A percentile compares a stretch with the other conserved stretches of the same genome.
Evolutionary conservation across 2,797 vertebrate species (phyloP).

Genomic region (Coregonus suidteri): DNA sequence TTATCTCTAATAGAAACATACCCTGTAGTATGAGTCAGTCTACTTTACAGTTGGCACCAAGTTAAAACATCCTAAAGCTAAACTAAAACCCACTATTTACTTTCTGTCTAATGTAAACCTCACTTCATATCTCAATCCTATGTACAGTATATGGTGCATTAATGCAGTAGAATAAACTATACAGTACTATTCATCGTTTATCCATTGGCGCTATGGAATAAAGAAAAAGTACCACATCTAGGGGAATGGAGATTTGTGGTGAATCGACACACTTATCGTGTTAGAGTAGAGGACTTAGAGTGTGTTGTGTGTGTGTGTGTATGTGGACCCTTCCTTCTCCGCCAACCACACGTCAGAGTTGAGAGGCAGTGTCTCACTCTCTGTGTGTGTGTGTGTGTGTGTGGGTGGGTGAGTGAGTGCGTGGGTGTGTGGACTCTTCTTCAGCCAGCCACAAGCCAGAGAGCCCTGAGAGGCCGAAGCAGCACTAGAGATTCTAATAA

Average conservation of each 20-base stretch:
- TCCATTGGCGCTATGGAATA: constrained; percentile 50
- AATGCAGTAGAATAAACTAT: constrained; percentile 12
- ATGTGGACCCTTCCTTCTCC: neutral
- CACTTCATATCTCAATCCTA: constrained; percentile 33
- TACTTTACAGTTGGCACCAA: constrained; percentile 35
- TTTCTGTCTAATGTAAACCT: constrained; percentile 58
- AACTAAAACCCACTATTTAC: constrained; percentile 45
- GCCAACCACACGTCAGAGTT: neutral
- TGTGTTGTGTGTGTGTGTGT: neutral
- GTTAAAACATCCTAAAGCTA: constrained; percentile 44
- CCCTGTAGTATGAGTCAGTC: neutral
- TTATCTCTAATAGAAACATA: neutral
- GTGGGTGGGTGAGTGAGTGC: neutral
- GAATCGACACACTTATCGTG: neutral
- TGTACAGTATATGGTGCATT: constrained; percentile 39
- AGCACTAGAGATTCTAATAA: constrained; percentile 77
- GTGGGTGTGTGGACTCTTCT: constrained; percentile 52
- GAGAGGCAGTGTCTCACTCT: neutral
- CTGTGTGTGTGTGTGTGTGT: neutral
- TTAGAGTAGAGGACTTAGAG: neutral
- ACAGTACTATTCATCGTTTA: constrained; percentile 39
- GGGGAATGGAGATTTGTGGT: constrained; percentile 8
- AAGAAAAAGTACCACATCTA: constrained; percentile 37
- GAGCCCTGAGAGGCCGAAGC: constrained; percentile 65
- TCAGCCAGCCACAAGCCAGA: constrained; percentile 72